These are phyloP conservation scores for Geotrypetes seraphini DNA, from an alignment of 2,797 vertebrate genomes.

Conservation along the genomic window DNA sequence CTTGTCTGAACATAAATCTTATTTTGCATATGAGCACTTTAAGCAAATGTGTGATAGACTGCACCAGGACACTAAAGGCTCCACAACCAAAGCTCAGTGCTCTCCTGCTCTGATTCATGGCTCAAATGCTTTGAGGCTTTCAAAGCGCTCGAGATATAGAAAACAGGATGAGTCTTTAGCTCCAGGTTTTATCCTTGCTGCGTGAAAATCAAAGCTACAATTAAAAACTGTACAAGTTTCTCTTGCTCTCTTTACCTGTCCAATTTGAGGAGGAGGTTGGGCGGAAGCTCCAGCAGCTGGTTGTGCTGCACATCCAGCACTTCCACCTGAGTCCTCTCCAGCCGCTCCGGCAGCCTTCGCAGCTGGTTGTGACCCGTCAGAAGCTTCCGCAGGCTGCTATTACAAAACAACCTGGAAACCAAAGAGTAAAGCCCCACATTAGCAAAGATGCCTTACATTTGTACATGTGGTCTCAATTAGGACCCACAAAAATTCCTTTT, in stretches of 20 bases:
- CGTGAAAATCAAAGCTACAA: not conserved
- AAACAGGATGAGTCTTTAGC: too few species aligned
- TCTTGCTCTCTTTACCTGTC: constrained; percentile 63
- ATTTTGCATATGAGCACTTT: too few species aligned
- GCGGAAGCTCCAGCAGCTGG: constrained; percentile 81
- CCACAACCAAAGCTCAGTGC: too few species aligned
- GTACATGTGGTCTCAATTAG: not conserved
- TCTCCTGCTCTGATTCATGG: too few species aligned
- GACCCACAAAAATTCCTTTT: not conserved
- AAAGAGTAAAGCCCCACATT: too few species aligned
- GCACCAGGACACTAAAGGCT: too few species aligned
- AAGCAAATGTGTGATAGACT: too few species aligned
- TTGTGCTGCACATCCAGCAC: constrained; percentile 91
- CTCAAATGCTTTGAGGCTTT: too few species aligned
- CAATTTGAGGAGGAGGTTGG: constrained; percentile 84
- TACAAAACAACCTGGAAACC: constrained; percentile 74
- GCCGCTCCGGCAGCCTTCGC: constrained; percentile 75
- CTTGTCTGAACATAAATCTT: too few species aligned
- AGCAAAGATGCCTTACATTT: too few species aligned
- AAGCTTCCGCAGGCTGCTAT: constrained; percentile 80
- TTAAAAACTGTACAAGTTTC: fast-evolving
- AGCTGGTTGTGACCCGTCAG: constrained; percentile 81
- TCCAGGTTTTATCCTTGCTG: constrained; percentile 13
- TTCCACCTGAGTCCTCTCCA: constrained; percentile 80
- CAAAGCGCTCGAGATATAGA: too few species aligned